A percentile compares a stretch with the other conserved stretches of the same genome.
These are phyloP conservation scores for Coremacera marginata DNA, from an alignment of 2,888 invertebrate genomes.

Conservation along the genomic window DNA sequence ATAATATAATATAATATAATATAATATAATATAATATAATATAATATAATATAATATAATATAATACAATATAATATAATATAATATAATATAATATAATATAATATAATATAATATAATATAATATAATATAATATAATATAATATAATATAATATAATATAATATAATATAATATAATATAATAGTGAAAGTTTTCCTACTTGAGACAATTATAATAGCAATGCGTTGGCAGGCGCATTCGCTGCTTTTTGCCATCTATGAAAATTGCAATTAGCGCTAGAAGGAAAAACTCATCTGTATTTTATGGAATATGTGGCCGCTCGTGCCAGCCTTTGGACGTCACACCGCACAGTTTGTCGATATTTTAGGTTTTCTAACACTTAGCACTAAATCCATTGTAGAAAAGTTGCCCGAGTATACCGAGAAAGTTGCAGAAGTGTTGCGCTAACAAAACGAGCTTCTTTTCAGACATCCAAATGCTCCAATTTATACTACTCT, in stretches of 20 bases:
- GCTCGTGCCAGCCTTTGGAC: conserved; percentile 74
- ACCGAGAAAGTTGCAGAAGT: conserved; percentile 90
- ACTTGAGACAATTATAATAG: conserved; percentile 91
- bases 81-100: background rate
- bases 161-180: background rate
- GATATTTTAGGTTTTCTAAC: conserved; percentile 96
- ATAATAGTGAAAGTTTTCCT: conserved; percentile 66
- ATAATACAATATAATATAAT: background rate
- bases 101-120: background rate
- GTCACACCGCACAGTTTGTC: conserved; percentile 89
- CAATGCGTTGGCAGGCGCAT: conserved; percentile 96
- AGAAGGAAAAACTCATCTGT: too few species aligned
- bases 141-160: background rate
- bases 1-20: background rate
- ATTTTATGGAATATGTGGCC: too few species aligned
- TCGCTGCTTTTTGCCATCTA: too few species aligned
- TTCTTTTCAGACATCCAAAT: conserved; percentile 92
- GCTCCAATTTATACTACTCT: conserved; percentile 92
- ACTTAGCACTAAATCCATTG: conserved; percentile 81
- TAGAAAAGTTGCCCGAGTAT: conserved; percentile 75
- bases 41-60: background rate
- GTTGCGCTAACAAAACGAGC: conserved; percentile 88
- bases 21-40: background rate
- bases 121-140: background rate
- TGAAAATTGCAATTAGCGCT: too few species aligned